Conservation (phyloP, 2,113 vertebrate genomes). For the Protobothrops mucrosquamatus region DNA sequence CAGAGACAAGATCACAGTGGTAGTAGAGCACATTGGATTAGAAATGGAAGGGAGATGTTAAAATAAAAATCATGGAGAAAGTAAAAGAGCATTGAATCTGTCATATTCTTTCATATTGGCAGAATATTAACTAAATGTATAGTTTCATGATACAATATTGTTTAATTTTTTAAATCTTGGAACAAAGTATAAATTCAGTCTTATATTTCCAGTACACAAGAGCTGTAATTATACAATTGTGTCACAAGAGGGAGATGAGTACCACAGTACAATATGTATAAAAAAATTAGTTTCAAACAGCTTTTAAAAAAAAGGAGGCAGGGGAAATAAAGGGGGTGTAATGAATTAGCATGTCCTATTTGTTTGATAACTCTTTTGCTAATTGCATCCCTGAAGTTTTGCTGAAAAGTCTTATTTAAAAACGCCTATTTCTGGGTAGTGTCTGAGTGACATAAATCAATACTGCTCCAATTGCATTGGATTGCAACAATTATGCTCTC, state of each 20-base stretch:
- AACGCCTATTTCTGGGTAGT: neutral
- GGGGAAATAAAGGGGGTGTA: neutral
- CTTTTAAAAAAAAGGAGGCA: neutral
- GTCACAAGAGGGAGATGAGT: constrained; percentile 13
- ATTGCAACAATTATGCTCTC: neutral
- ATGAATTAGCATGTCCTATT: neutral
- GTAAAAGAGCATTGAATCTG: neutral
- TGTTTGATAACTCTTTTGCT: neutral
- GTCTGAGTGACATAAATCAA: neutral
- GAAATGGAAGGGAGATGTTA: neutral
- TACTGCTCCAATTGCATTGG: neutral
- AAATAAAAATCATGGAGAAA: neutral
- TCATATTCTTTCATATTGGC: neutral
- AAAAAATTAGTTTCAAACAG: neutral
- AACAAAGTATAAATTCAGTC: neutral
- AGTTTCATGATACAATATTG: neutral
- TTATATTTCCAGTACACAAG: neutral
- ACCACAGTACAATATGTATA: neutral
- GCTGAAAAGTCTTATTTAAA: neutral
- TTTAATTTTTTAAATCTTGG: neutral
- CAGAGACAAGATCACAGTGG: neutral
- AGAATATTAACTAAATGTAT: neutral
- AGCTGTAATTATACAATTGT: neutral
- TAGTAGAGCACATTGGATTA: neutral
- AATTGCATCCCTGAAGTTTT: neutral